phyloP scores from a whole-genome alignment of 35 echinoderm and acorn worm genomes.

The Lytechinus pictus region DNA sequence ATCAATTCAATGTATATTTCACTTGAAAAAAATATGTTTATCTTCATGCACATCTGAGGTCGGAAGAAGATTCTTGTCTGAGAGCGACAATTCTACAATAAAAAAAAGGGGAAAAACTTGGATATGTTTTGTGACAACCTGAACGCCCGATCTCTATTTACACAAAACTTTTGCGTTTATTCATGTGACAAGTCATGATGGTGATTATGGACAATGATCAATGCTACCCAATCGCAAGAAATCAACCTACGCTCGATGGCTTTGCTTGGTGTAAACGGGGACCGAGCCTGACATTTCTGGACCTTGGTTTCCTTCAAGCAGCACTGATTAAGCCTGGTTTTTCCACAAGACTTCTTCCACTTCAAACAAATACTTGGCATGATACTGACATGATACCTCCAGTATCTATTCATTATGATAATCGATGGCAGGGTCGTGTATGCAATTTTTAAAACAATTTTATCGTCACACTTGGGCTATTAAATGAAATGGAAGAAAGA shows the following conservation, averaged over 20 bases:
- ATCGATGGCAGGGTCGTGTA: background rate
- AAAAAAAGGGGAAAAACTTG: background rate
- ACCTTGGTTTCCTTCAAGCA: background rate
- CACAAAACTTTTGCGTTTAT: too few relatives aligned
- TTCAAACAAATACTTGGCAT: background rate
- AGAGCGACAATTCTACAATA: background rate
- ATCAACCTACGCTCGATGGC: too few relatives aligned
- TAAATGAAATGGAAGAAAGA: background rate
- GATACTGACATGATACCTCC: background rate
- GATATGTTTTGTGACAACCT: background rate
- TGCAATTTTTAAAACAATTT: background rate
- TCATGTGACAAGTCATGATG: too few relatives aligned
- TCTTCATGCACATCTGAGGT: too few relatives aligned
- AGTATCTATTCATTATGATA: slow-evolving; percentile 4
- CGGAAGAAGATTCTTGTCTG: too few relatives aligned
- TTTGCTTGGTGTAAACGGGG: too few relatives aligned
- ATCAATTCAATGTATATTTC: too few relatives aligned
- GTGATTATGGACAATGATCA: too few relatives aligned
- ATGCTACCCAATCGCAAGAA: too few relatives aligned
- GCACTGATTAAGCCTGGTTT: background rate
- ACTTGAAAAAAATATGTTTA: too few relatives aligned
- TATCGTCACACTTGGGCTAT: background rate
- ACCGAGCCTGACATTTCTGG: background rate
- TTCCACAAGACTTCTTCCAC: background rate
- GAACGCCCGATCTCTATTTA: too few relatives aligned